Evolutionary conservation across 2,113 vertebrate species (phyloP).

Genomic region (Pachycephala philippinensis): DNA sequence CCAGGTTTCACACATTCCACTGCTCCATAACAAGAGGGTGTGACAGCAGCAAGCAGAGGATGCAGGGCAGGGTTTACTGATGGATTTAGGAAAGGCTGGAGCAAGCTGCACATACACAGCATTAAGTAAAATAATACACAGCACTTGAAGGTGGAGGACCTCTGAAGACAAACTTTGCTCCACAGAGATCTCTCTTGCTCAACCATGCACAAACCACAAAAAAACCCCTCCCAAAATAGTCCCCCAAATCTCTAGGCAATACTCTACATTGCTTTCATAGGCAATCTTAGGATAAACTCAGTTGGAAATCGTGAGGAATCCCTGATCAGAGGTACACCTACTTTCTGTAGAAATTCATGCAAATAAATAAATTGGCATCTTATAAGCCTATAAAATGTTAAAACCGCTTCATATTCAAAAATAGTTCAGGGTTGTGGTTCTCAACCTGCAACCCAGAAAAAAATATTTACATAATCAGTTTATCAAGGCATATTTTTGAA

Average conservation of each 20-base stretch:
- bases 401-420: background rate
- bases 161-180: background rate
- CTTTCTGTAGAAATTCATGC: background rate
- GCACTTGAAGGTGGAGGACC: background rate
- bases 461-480: background rate
- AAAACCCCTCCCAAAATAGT: rapidly evolving
- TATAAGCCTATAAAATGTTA: background rate
- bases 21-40: background rate
- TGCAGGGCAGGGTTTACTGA: background rate
- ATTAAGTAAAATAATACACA: background rate
- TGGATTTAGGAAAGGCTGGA: background rate
- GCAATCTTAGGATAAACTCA: background rate
- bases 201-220: background rate
- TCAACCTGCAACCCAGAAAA: background rate
- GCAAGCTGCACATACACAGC: background rate
- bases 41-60: background rate
- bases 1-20: background rate
- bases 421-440: background rate
- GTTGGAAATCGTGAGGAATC: background rate
- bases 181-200: background rate
- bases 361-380: background rate
- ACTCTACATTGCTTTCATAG: background rate
- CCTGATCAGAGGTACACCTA: background rate
- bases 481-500: background rate
- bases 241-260: background rate